Percentiles rank a stretch among this genome's conserved stretches.
These are phyloP conservation scores for Nomada lathburiana DNA, from an alignment of 2,888 invertebrate species.

Conservation along the genomic window DNA sequence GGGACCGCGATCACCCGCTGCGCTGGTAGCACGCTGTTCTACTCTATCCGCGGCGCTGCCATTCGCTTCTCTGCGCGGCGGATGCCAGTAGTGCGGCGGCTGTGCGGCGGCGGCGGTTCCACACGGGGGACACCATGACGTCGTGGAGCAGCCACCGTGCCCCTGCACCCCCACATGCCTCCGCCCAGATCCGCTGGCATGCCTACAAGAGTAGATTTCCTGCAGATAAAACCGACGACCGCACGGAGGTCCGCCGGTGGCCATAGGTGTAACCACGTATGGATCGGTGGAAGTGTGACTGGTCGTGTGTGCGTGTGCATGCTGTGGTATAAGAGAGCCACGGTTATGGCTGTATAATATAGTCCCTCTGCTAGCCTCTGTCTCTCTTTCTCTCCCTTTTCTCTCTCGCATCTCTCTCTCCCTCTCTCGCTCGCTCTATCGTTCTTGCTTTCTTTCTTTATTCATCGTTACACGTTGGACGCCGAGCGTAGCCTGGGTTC, in stretches of 20 bases:
- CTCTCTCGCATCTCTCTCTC: not conserved
- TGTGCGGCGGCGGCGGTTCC: conserved; percentile 50
- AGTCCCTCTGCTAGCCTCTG: conserved; percentile 25
- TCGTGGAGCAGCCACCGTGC: conserved; percentile 53
- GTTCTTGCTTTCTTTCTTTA: not conserved
- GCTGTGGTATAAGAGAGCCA: conserved; percentile 42
- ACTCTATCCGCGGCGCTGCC: conserved; percentile 73
- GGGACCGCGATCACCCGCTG: conserved; percentile 81
- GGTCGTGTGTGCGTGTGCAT: not conserved
- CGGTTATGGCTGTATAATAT: conserved; percentile 61
- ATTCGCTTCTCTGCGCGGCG: conserved; percentile 66
- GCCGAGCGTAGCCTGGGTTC: conserved; percentile 73
- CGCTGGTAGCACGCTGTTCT: conserved; percentile 81
- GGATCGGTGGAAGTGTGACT: not conserved
- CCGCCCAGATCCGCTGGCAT: conserved; percentile 72
- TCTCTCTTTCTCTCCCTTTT: conserved; percentile 19
- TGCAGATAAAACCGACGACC: conserved; percentile 80
- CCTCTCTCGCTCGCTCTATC: not conserved
- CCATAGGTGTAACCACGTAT: conserved; percentile 53
- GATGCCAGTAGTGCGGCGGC: conserved; percentile 66
- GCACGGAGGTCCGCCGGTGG: conserved; percentile 80
- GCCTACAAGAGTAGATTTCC: conserved; percentile 83
- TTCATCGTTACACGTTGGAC: conserved; percentile 15
- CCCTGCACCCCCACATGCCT: conserved; percentile 57
- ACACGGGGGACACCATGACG: conserved; percentile 52